Evolutionary conservation across 1,140 invertebrate genomes (phyloP), one percentile per base, ranked within the genome.

Genomic region (Caligus rogercresseyi): DNA sequence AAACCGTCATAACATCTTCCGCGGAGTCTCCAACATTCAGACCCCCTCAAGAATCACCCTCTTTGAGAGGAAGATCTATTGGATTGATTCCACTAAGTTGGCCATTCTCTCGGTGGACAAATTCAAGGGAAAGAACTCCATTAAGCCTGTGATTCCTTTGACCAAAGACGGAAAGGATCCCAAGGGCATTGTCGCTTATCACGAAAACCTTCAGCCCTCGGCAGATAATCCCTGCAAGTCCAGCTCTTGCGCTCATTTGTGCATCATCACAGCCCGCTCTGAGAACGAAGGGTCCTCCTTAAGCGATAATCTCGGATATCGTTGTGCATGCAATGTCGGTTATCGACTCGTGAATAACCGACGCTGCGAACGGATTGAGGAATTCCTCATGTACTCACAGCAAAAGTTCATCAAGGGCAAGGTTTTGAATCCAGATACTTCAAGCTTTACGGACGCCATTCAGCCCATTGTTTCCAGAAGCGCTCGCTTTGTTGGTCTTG

Each of bases 381-480:
- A 96, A 68, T 98, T 98, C 71, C 77, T 98, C 0, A 85, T 98
- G 79, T 98, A 96, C 73, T 95, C 91, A 0, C 91, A 96, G 68
- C 92, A 96, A 69, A 83, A 93, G 65, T 93, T 95, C 68, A 93
- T 98, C 63, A 90, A 95, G 71, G 94, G 92, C 19, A 86, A 93
- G 72, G 86, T 95, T 0, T 72, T 95, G 19, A 80, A 94, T 67
- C 89, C 90, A 0, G 83, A 92, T 0, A 82, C 86, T 52, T 83
- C 89, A 72, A 86, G 86, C 0, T 91, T 96, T 69, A 89, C 84
- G 66, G 93, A 98, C 72, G 93, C 93, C 1, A 96, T 98, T 16
- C 70, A 87, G 11, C 87, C 87, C 0, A 85, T 89, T 26, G 61
- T 63, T 3, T 63, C 61, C 1, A 54, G 61, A 18, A 79, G 90